phyloP scores from a whole-genome alignment of 2,888 invertebrate species.

The Drosophila helvetica region DNA sequence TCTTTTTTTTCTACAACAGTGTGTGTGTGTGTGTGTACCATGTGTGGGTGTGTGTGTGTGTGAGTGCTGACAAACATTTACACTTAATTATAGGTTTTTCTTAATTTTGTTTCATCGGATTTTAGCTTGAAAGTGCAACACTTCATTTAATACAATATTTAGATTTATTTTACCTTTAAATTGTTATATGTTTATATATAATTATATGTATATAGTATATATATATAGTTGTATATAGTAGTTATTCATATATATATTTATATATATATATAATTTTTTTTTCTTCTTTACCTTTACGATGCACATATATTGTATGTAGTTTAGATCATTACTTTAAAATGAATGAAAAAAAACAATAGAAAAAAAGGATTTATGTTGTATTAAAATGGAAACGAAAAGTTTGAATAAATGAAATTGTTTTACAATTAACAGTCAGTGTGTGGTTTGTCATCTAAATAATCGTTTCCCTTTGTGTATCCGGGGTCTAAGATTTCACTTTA shows the following conservation, averaged over 20 bases:
- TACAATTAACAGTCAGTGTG: conserved; percentile 84
- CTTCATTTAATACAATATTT: conserved; percentile 75
- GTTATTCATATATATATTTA: conserved; percentile 28
- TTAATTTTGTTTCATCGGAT: conserved; percentile 23
- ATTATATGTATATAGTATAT: conserved; percentile 64
- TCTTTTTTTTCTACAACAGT: conserved; percentile 38
- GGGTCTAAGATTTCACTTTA: conserved; percentile 51
- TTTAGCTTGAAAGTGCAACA: conserved; percentile 64
- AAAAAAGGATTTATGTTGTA: conserved; percentile 54
- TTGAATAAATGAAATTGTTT: conserved; percentile 82
- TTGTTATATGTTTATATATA: conserved; percentile 75
- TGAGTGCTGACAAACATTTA: conserved; percentile 49
- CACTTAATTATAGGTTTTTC: conserved; percentile 38
- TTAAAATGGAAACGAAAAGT: conserved; percentile 57
- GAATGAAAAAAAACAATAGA: conserved; percentile 61
- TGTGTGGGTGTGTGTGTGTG: conserved; percentile 24
- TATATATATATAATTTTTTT: conserved; percentile 56
- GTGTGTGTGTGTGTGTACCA: conserved; percentile 5
- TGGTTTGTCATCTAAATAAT: conserved; percentile 72
- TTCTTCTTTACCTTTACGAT: conserved; percentile 75
- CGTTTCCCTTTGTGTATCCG: conserved; percentile 54
- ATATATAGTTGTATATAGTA: conserved; percentile 60
- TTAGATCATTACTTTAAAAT: conserved; percentile 71
- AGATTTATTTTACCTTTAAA: conserved; percentile 77
- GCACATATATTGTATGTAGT: conserved; percentile 73